Evolutionary conservation across 1,140 invertebrate genomes (phyloP).

Genomic region (Hormaphis cornu): DNA sequence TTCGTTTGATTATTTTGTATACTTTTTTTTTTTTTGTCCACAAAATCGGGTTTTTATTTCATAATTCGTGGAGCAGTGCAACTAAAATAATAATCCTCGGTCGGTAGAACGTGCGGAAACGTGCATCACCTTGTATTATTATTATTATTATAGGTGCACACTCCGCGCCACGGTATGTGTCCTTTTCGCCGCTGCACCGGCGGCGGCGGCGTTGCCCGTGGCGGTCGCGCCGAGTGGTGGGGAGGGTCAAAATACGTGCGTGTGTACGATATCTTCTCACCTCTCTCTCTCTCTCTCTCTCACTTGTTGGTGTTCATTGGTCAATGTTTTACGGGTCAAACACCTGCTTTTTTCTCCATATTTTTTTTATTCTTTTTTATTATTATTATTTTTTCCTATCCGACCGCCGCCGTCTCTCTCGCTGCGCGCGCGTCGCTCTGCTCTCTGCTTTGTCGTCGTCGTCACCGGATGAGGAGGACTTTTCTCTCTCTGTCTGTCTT

Average conservation of each 20-base stretch:
- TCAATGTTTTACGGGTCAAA: constrained; percentile 32
- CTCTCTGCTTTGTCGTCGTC: constrained; percentile 8
- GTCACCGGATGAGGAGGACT: background rate
- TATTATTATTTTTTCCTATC: too few species aligned
- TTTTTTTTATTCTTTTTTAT: too few species aligned
- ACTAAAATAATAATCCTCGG: too few species aligned
- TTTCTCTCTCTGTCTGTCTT: background rate
- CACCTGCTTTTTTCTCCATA: constrained; percentile 28
- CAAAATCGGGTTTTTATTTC: too few species aligned
- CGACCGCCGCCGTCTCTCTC: constrained; percentile 2
- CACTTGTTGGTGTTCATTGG: constrained; percentile 33
- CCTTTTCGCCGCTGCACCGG: constrained; percentile 16
- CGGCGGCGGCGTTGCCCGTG: background rate
- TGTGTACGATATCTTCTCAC: constrained; percentile 30
- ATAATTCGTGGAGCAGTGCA: too few species aligned
- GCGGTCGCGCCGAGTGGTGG: background rate
- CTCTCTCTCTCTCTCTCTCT: constrained; percentile 32
- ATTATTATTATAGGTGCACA: too few species aligned
- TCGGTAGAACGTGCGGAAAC: too few species aligned
- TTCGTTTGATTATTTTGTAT: too few species aligned
- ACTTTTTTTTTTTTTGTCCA: too few species aligned
- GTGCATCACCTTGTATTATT: too few species aligned
- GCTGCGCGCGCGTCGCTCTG: background rate
- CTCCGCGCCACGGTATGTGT: background rate
- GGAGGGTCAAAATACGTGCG: constrained; percentile 18